Percentiles rank a stretch among this genome's conserved stretches.
Conservation (phyloP, 2,113 vertebrate species). For the Paralichthys olivaceus region DNA sequence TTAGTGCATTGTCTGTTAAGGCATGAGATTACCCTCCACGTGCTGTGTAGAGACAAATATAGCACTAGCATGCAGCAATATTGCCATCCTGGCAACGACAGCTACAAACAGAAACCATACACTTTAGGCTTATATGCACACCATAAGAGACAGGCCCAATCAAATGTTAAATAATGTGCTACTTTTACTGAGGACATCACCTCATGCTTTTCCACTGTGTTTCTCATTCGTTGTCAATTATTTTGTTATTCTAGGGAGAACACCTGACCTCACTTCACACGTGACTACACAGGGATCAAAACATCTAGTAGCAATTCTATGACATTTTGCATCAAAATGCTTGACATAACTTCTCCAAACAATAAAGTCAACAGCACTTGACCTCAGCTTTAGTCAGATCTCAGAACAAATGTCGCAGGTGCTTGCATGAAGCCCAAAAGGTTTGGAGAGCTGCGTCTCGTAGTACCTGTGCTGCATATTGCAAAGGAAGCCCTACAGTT, state of each 20-base stretch:
- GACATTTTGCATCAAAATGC: conserved; percentile 41
- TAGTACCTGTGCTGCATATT: conserved; percentile 86
- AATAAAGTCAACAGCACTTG: conserved; percentile 31
- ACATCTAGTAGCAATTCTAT: conserved; percentile 50
- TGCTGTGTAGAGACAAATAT: conserved; percentile 79
- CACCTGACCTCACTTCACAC: neutral
- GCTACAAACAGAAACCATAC: conserved; percentile 74
- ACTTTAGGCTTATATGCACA: conserved; percentile 74
- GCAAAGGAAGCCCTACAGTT: conserved; percentile 87
- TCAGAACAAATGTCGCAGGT: conserved; percentile 63
- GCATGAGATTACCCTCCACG: conserved; percentile 81
- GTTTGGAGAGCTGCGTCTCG: conserved; percentile 74
- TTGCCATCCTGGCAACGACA: conserved; percentile 72
- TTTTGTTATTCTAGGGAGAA: no score
- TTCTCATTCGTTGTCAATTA: neutral
- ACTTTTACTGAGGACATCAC: conserved; percentile 62
- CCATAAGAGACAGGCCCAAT: conserved; percentile 66
- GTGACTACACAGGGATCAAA: conserved; percentile 34
- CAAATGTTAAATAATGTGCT: conserved; percentile 72
- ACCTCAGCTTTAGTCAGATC: conserved; percentile 49
- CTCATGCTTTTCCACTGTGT: conserved; percentile 15
- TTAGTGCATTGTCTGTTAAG: conserved; percentile 83
- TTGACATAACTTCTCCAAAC: conserved; percentile 41
- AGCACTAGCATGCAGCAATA: conserved; percentile 80
- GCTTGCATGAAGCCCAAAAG: conserved; percentile 62